Base-by-base conservation (phyloP, 2,888 invertebrate species). In the Drosophila algonquin region DNA sequence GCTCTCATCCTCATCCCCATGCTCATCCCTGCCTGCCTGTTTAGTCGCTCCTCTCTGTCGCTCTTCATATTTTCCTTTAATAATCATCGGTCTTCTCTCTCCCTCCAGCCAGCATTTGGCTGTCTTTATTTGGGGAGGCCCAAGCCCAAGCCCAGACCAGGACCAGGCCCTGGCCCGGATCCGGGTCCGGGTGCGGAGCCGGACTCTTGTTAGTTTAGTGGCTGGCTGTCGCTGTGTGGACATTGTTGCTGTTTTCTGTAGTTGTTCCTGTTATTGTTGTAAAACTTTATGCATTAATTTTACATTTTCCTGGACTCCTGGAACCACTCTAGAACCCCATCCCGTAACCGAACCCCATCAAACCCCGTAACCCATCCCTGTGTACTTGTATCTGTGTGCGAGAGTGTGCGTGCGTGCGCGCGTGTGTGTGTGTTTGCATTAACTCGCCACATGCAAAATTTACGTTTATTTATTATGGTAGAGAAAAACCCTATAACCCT, bases 251-350 rank as follows among this genome's bases (percentile, higher is more conserved):
- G 76, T 62, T 76, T 70, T 55, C 45, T 59, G 55, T 59, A 48
- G 52, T n/a, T 63, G 63, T 45, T 83, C 59, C 46, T 58, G 53
- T 63, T 75, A 65, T 69, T 71, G 81, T 73, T 89, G 79, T 77
- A 89, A 89, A 87, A 87, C 81, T 87, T 87, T 89, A 84, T 84
- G 87, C 90, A 90, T 89, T 89, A 89, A 87, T 89, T 89, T 89
- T 84, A 87, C 85, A 89, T 87, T 87, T 87, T 84, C 63, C 71
- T 70, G 65, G 65, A 52, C 73, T 50, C 59, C 54, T 56, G 58
- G 52, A 45, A 57, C 47, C 16, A 14, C 16, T 16, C 30, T 40
- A n/a, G 40, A 40, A 35, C 35, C 46, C 40, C 6, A 30, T 30
- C 24, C 54, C 30, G 30, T 2, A 52, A 3, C 21, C 21, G 3